Evolutionary conservation across 1,140 invertebrate genomes (phyloP).

Genomic region (Kradibia gibbosae): DNA sequence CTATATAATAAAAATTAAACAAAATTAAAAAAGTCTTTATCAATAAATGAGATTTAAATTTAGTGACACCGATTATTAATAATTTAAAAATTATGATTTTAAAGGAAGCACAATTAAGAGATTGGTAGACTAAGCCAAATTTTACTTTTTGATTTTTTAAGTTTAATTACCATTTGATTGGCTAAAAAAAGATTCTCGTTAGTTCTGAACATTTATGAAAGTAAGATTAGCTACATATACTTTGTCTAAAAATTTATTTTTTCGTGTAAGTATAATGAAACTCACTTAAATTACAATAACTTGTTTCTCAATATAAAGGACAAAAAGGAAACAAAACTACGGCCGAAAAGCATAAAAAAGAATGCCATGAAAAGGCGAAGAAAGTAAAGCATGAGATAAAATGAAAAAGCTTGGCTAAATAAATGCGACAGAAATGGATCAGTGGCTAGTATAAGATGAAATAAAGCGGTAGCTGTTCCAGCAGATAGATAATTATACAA

Average conservation of each 20-base stretch:
- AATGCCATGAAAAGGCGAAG: neutral
- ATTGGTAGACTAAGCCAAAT: no score
- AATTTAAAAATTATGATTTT: no score
- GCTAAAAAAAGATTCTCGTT: no score
- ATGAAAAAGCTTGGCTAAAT: neutral
- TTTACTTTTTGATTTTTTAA: no score
- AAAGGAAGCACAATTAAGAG: no score
- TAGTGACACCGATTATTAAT: no score
- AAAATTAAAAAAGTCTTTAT: no score
- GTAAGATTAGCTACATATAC: neutral
- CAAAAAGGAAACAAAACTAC: neutral
- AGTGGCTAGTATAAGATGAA: neutral
- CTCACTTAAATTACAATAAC: neutral
- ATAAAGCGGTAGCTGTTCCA: constrained; percentile 11
- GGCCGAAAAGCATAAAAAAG: neutral
- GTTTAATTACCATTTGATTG: no score
- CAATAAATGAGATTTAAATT: no score
- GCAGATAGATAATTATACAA: constrained; percentile 39
- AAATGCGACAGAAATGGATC: constrained; percentile 12
- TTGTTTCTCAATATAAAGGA: neutral
- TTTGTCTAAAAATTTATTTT: neutral
- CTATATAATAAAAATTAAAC: no score
- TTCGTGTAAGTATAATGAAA: neutral
- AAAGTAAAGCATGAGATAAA: constrained; percentile 1
- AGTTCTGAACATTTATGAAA: neutral